A percentile compares a stretch with the other conserved stretches of the same genome.
Conservation (phyloP, 2,888 invertebrate species). For the Helicoverpa assulta region DNA sequence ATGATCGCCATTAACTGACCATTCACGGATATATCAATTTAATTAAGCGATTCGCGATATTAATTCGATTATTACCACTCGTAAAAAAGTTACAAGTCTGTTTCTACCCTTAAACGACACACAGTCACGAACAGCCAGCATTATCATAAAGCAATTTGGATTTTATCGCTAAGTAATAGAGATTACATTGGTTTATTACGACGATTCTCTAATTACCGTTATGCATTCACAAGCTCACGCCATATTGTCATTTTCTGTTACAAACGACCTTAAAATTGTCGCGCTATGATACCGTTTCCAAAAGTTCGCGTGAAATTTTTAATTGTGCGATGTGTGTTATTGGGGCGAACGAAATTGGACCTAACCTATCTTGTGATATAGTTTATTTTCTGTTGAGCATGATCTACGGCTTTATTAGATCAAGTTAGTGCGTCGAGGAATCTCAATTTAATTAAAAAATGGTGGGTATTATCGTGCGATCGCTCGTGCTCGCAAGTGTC, state of each 20-base stretch:
- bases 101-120: conserved; percentile 80
- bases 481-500: conserved; percentile 82
- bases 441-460: conserved; percentile 89
- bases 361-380: background rate
- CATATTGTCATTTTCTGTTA: conserved; percentile 65
- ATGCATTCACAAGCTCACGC: conserved; percentile 77
- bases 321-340: conserved; percentile 42
- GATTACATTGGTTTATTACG: conserved; percentile 86
- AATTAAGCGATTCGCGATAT: conserved; percentile 88
- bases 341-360: conserved; percentile 39
- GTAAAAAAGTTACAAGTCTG: conserved; percentile 85
- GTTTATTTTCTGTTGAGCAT: conserved; percentile 23
- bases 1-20: conserved; percentile 65
- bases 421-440: conserved; percentile 76
- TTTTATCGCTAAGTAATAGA: conserved; percentile 85
- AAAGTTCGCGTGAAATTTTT: conserved; percentile 36
- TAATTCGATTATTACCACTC: conserved; percentile 87
- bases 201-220: conserved; percentile 83
- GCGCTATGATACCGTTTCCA: conserved; percentile 62
- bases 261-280: conserved; percentile 67
- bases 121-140: conserved; percentile 75
- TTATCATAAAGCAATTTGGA: conserved; percentile 84
- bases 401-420: conserved; percentile 69
- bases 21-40: conserved; percentile 82
- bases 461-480: conserved; percentile 80